phyloP scores from a whole-genome alignment of 1,140 invertebrate species.

The Euwallacea similis region DNA sequence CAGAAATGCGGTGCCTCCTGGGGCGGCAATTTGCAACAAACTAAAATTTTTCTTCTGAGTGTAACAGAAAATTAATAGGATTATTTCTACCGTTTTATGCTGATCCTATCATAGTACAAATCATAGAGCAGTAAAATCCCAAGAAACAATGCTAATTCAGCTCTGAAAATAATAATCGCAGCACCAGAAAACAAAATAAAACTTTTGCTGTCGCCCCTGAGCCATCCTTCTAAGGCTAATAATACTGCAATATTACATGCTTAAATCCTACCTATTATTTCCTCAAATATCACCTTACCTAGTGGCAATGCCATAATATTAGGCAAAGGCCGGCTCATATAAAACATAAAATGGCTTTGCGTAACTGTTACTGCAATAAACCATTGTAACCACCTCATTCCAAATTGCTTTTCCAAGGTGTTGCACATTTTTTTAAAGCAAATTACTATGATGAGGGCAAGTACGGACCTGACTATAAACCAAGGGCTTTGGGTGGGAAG shows the following conservation, averaged over 20 bases:
- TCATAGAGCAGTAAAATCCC: constrained; percentile 85
- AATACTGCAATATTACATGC: constrained; percentile 66
- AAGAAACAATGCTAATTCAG: constrained; percentile 85
- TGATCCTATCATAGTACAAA: constrained; percentile 63
- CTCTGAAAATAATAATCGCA: constrained; percentile 88
- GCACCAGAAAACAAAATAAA: constrained; percentile 86
- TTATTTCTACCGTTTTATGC: constrained; percentile 56
- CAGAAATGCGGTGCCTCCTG: constrained; percentile 71
- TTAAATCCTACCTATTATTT: background rate
- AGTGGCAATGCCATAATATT: constrained; percentile 94
- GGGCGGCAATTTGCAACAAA: constrained; percentile 70
- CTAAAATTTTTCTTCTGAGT: constrained; percentile 57
- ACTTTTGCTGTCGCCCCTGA: constrained; percentile 71
- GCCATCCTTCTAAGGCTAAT: constrained; percentile 82
- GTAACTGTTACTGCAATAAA: constrained; percentile 82
- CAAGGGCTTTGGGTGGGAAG: too few relatives aligned
- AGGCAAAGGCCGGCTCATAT: constrained; percentile 90
- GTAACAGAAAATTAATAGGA: too few relatives aligned
- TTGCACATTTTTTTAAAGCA: constrained; percentile 74
- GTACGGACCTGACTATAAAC: constrained; percentile 77
- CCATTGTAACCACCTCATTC: constrained; percentile 76
- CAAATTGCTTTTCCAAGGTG: constrained; percentile 76
- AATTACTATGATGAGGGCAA: constrained; percentile 75
- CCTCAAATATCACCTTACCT: constrained; percentile 62
- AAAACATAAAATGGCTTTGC: constrained; percentile 98